A percentile compares a stretch with the other conserved stretches of the same genome.
Evolutionary conservation across 2,113 vertebrate genomes (phyloP).

Genomic region (Pollimyrus isidori): DNA sequence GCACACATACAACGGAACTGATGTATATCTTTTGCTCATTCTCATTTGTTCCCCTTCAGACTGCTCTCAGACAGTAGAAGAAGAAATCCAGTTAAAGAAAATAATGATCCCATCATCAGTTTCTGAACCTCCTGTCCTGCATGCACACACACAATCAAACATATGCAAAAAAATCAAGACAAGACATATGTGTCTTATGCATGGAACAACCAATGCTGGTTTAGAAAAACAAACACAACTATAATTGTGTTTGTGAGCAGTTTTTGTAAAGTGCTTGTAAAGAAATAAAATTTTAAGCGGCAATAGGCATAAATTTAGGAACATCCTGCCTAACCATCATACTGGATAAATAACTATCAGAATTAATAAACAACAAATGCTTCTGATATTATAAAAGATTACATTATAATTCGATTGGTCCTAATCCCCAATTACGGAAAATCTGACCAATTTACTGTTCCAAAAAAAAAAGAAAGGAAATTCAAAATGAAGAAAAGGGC

Average conservation of each 20-base stretch:
- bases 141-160: background rate
- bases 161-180: background rate
- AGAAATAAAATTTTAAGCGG: background rate
- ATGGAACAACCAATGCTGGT: background rate
- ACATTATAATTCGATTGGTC: background rate
- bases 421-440: background rate
- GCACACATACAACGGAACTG: constrained; percentile 41
- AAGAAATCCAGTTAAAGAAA: background rate
- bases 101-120: background rate
- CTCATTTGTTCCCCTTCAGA: constrained; percentile 12
- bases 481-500: background rate
- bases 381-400: background rate
- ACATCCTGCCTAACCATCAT: background rate
- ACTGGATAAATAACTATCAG: background rate
- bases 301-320: background rate
- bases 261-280: background rate
- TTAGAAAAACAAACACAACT: background rate
- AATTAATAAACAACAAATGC: background rate
- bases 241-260: background rate
- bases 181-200: background rate
- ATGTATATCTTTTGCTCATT: constrained; percentile 50
- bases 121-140: background rate
- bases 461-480: background rate
- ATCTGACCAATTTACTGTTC: background rate
- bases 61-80: background rate